Evolutionary conservation across 2,113 vertebrate genomes (phyloP), one percentile per base, ranked within the genome.

Genomic region (Hymenochirus boettgeri): DNA sequence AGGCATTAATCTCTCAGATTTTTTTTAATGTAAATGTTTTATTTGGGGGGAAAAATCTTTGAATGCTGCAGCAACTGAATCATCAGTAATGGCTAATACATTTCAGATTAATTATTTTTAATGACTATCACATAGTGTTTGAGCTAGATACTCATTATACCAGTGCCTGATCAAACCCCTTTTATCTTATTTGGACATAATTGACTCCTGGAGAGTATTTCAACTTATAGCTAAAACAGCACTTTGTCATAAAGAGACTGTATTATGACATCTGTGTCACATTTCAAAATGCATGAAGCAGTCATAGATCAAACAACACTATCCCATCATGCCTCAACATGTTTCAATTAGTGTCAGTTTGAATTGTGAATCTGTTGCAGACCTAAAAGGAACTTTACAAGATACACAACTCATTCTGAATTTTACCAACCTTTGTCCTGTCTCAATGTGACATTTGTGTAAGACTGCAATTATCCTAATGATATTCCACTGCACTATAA

Each of bases 141-240:
- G 39, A 42, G 39, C 39, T 42, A 42, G 39, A n/a, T 13, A 13
- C 39, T 42, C 39, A 42, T 42, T 42, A 42, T 42, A n/a, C 39
- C 17, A 15, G 17, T 42, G 39, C 39, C 39, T 42, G 39, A 42
- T 42, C 39, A 42, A 42, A 42, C n/a, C 17, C 17, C 39, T 42
- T 42, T 42, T 42, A 42, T 42, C 39, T 42, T 42, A 42, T 42
- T 42, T 42, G 39, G 39, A 42, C 11, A 42, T 42, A 42, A 42
- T 42, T 42, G 39, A 42, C 39, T 42, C 15, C 39, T 42, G 39
- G 39, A n/a, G 13, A n/a, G 39, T 42, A 17, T 42, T 42, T 6
- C 39, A 42, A 18, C 17, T 17, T 42, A 4, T 42, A 15, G 39
- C 39, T 42, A n/a, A 1, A 42, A 15, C 13, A 42, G 39, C 39